These are phyloP conservation scores for Panopea generosa DNA, from an alignment of 2,888 invertebrate species.

Conservation along the genomic window DNA sequence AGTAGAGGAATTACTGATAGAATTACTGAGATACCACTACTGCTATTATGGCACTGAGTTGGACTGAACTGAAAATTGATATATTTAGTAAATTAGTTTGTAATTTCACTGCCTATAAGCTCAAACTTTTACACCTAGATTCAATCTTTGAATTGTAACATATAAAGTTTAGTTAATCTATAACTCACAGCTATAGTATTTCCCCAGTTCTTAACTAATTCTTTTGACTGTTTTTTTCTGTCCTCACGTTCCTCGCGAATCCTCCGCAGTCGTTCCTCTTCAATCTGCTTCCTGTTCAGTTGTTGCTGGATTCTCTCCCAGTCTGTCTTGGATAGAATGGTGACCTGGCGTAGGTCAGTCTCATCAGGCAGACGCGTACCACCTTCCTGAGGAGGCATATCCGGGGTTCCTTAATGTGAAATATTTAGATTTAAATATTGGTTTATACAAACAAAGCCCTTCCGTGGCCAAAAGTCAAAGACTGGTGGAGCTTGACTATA, in stretches of 20 bases:
- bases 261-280: conserved; percentile 77
- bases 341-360: conserved; percentile 79
- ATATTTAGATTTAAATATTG: conserved; percentile 79
- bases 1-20: no score
- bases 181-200: conserved; percentile 84
- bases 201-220: conserved; percentile 84
- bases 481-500: no score
- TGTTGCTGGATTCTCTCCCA: conserved; percentile 83
- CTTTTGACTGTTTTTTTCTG: conserved; percentile 81
- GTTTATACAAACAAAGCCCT: no score
- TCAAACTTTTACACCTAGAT: no score
- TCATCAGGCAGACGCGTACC: conserved; percentile 67
- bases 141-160: no score
- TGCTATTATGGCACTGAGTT: no score
- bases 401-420: conserved; percentile 55
- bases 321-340: conserved; percentile 82
- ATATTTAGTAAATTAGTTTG: no score
- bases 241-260: conserved; percentile 80
- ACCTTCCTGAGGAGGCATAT: conserved; percentile 52
- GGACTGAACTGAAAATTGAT: no score
- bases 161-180: no score
- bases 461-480: no score
- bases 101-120: no score
- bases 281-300: conserved; percentile 81
- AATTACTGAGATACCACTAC: no score